Evolutionary conservation across 1,140 invertebrate species (phyloP).

Genomic region (Euglossa dilemma): DNA sequence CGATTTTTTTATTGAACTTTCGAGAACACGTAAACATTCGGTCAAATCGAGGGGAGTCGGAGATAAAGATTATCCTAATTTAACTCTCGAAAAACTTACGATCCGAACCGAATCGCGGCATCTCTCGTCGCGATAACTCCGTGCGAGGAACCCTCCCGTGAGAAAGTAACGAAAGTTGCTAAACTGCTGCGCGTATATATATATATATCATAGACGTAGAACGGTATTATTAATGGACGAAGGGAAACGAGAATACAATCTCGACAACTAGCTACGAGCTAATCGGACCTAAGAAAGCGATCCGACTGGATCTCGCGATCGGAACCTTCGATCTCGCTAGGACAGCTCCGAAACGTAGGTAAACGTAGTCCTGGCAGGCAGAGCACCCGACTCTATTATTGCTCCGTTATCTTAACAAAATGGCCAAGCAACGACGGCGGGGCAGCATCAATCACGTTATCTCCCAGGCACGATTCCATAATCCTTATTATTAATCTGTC

Average conservation of each 20-base stretch:
- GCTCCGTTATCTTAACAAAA: constrained; percentile 27
- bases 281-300: not conserved
- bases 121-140: no score
- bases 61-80: not conserved
- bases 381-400: constrained; percentile 5
- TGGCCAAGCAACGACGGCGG: not conserved
- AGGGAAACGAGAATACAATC: no score
- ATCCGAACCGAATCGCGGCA: no score
- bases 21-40: not conserved
- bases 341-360: not conserved
- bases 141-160: not conserved
- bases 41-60: not conserved
- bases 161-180: no score
- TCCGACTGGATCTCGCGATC: not conserved
- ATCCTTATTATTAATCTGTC: constrained; percentile 47
- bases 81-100: no score
- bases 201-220: no score
- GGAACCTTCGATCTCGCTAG: not conserved
- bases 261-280: not conserved
- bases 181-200: no score
- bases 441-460: constrained; percentile 36
- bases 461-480: constrained; percentile 6
- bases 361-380: no score
- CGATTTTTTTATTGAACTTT: not conserved
- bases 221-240: no score